Evolutionary conservation across 1,140 invertebrate species (phyloP).

Genomic region (Eriosoma lanigerum): DNA sequence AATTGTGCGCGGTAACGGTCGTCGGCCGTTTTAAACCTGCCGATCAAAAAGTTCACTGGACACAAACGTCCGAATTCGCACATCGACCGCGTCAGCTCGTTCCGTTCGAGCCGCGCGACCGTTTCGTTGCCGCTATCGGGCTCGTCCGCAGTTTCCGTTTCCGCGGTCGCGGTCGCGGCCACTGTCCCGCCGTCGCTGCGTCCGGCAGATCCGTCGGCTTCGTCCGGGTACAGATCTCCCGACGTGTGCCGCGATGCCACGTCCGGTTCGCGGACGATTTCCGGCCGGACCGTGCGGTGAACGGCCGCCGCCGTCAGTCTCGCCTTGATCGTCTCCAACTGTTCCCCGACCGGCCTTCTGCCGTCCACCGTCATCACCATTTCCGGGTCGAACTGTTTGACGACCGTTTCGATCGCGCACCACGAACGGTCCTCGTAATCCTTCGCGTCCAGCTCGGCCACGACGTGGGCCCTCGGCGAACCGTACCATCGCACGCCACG

Average conservation of each 20-base stretch:
- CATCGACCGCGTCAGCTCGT: neutral
- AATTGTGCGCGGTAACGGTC: neutral
- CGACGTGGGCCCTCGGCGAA: no score
- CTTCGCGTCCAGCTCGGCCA: neutral
- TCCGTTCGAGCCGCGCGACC: no score
- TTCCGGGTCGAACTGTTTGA: constrained; percentile 9
- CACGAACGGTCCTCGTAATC: neutral
- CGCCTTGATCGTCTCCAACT: neutral
- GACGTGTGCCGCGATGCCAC: neutral
- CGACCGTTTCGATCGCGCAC: neutral
- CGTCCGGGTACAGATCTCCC: neutral
- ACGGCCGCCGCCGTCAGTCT: neutral
- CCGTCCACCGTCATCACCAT: constrained; percentile 27
- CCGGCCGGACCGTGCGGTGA: neutral
- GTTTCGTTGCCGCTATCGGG: neutral
- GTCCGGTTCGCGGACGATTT: neutral
- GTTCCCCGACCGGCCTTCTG: neutral
- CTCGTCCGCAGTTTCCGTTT: neutral
- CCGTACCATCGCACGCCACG: neutral
- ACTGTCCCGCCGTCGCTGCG: no score
- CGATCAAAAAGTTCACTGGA: neutral
- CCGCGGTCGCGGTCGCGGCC: no score
- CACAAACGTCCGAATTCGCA: neutral
- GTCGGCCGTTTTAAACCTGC: neutral
- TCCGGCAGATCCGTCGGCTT: no score